Base-by-base conservation (phyloP, 2,888 invertebrate genomes). In the Pocota personata region DNA sequence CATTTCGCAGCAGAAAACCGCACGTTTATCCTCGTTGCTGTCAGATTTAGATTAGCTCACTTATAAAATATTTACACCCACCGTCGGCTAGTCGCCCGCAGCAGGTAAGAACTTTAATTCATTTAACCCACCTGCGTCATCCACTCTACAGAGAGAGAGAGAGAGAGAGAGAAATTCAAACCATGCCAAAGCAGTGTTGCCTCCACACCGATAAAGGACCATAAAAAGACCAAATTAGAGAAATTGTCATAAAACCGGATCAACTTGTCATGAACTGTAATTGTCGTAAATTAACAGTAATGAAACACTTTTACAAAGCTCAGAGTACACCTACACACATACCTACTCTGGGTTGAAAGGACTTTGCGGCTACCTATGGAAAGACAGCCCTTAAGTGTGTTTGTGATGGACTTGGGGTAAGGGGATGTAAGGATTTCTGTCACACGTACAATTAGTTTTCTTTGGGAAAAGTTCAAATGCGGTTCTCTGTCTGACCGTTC, bases 211-310 rank as follows among this genome's bases (percentile, higher is more conserved):
- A 75, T 75, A 79, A 80, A 75, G 76, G 71, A 82, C 86, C 76
- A 82, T 86, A 87, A 82, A 88, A 84, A 87, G 75, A 79, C 82
- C 82, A 87, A 88, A 88, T 87, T 87, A 88, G 87, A 76, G 78
- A 71, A 87, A 87, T 88, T 84, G 87, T 88, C 88, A 87, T 88
- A 88, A 87, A 87, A 87, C 75, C 88, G 88, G 88, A 87, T 88
- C 87, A 88, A 87, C 84, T 87, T 88, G 88, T 88, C 88, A 87
- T 86, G 87, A 87, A 87, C 82, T 78, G 87, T 87, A 88, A 88
- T 88, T 88, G 87, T 88, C 88, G 87, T 88, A 87, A 88, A 88
- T 88, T 88, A 88, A 87, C 83, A 87, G 75, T 77, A 83, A 82
- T 78, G 82, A 87, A 86, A 82, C 86, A 82, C 82, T 82, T 77